Conservation (phyloP, 2,113 vertebrate genomes). For the Cinclus mexicanus region DNA sequence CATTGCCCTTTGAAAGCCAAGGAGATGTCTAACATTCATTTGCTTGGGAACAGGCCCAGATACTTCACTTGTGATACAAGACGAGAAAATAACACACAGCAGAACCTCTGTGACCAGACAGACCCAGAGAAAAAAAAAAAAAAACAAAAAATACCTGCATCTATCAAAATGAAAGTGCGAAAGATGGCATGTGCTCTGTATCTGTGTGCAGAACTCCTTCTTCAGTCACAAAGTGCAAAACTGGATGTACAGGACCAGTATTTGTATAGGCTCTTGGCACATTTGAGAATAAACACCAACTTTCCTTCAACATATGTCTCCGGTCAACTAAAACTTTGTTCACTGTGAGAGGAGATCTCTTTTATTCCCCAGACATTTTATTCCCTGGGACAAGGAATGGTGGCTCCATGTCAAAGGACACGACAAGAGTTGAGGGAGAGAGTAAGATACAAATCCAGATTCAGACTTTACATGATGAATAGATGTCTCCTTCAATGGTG, state of each 20-base stretch:
- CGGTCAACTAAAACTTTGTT: neutral
- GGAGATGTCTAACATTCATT: conserved; percentile 31
- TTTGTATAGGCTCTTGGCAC: fast-evolving
- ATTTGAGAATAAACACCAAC: neutral
- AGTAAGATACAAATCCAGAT: neutral
- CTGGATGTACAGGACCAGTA: neutral
- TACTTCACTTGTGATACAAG: neutral
- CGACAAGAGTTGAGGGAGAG: neutral
- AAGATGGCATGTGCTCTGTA: neutral
- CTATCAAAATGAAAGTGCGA: neutral
- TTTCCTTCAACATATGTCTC: neutral
- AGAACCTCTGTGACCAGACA: neutral
- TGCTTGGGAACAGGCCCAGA: neutral
- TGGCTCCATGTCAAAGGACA: neutral
- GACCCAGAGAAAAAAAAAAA: neutral
- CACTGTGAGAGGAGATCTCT: neutral
- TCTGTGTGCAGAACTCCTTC: neutral
- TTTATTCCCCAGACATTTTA: neutral
- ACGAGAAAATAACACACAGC: neutral
- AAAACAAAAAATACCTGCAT: no score
- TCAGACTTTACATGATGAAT: neutral
- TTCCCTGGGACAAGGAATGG: neutral
- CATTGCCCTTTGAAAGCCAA: conserved; percentile 14
- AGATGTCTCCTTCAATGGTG: neutral
- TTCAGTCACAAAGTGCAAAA: neutral